These are phyloP conservation scores for Bos javanicus DNA, from an alignment of 2,113 vertebrate genomes.

Conservation along the genomic window DNA sequence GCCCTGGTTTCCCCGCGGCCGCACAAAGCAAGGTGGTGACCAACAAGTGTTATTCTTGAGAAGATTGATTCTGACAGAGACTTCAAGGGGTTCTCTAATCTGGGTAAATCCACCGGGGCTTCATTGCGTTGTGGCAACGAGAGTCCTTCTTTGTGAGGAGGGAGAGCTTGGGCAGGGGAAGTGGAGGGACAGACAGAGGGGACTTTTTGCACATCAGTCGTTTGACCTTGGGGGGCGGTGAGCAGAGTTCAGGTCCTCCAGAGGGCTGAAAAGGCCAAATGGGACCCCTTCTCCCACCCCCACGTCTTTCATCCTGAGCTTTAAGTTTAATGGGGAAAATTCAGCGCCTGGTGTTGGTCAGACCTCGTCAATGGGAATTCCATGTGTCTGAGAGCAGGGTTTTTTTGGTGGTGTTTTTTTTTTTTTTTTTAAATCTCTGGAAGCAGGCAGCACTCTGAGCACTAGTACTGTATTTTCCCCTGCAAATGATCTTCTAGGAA, in stretches of 20 bases:
- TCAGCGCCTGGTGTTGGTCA: slow-evolving; percentile 14
- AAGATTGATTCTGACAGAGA: slow-evolving; percentile 66
- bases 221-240: slow-evolving; percentile 35
- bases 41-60: slow-evolving; percentile 75
- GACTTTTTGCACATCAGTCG: slow-evolving; percentile 22
- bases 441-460: slow-evolving; percentile 48
- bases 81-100: slow-evolving; percentile 67
- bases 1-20: slow-evolving; percentile 13
- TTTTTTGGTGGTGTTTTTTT: background rate
- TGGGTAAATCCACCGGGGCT: slow-evolving; percentile 42
- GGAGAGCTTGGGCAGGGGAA: background rate
- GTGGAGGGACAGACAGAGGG: background rate
- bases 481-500: slow-evolving; percentile 67
- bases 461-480: slow-evolving; percentile 30
- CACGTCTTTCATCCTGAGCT: background rate
- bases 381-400: slow-evolving; percentile 56
- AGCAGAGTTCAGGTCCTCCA: slow-evolving; percentile 41
- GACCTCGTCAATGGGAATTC: slow-evolving; percentile 64
- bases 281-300: background rate
- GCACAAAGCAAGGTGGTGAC: slow-evolving; percentile 19
- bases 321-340: slow-evolving; percentile 9
- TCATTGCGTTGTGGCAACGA: background rate
- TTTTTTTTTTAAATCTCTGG: slow-evolving; percentile 22
- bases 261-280: background rate
- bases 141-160: slow-evolving; percentile 40